These are phyloP conservation scores for Chaetorhynchus papuensis DNA, from an alignment of 2,113 vertebrate species.

Conservation along the genomic window DNA sequence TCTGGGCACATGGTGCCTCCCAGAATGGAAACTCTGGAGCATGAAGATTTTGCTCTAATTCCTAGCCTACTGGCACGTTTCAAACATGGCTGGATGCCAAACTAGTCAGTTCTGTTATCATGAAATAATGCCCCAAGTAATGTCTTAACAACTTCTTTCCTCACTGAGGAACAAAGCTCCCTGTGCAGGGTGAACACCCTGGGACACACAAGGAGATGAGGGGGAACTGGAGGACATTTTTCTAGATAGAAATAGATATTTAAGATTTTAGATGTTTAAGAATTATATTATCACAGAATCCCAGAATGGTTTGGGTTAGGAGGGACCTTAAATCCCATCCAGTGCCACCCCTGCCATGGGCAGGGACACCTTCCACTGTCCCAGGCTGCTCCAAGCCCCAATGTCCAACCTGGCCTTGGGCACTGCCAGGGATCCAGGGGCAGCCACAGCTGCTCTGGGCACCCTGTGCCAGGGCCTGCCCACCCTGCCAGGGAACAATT, in stretches of 20 bases:
- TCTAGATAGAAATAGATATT: background rate
- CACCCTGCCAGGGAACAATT: background rate
- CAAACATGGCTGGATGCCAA: background rate
- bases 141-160: background rate
- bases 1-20: background rate
- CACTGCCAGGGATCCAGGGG: background rate
- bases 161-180: background rate
- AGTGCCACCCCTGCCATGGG: background rate
- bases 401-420: background rate
- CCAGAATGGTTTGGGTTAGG: background rate
- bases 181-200: background rate
- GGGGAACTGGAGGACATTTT: background rate
- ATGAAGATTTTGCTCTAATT: background rate
- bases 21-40: background rate
- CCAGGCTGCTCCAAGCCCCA: background rate
- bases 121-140: background rate
- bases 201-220: background rate
- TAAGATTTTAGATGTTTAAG: background rate
- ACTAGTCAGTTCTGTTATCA: background rate
- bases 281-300: background rate
- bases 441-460: background rate
- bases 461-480: background rate
- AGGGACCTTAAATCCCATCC: rapidly evolving
- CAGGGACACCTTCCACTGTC: background rate
- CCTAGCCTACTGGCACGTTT: background rate